These are phyloP conservation scores for Poecilia gillii DNA, from an alignment of 2,797 vertebrate species.

Conservation along the genomic window DNA sequence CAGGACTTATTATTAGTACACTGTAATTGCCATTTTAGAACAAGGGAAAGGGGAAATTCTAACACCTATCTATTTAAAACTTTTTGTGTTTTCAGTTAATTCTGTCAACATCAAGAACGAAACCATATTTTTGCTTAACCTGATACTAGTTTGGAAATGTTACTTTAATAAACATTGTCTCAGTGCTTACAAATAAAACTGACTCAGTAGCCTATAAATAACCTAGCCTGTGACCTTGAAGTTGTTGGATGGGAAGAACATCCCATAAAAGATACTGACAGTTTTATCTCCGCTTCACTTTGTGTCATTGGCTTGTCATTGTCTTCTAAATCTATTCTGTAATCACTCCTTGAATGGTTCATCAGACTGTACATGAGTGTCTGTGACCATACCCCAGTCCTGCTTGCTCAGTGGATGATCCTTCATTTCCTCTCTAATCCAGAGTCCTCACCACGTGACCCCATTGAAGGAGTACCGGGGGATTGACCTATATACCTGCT, in stretches of 20 bases:
- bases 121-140: neutral
- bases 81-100: neutral
- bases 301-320: slow-evolving; percentile 1
- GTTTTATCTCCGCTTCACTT: neutral
- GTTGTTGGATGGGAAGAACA: neutral
- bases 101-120: neutral
- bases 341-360: slow-evolving; percentile 7
- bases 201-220: neutral
- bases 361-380: slow-evolving; percentile 21
- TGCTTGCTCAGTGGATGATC: slow-evolving; percentile 78
- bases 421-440: slow-evolving; percentile 84
- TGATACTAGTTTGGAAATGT: neutral
- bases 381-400: slow-evolving; percentile 47
- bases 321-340: slow-evolving; percentile 3
- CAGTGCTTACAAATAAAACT: neutral
- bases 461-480: slow-evolving; percentile 81
- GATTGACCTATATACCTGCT: slow-evolving; percentile 84
- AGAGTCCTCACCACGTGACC: slow-evolving; percentile 73
- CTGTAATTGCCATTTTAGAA: neutral
- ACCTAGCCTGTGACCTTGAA: neutral
- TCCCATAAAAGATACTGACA: neutral
- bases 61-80: neutral
- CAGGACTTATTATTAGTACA: neutral
- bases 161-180: neutral
- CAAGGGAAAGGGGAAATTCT: too few species aligned